Evolutionary conservation across 2,888 invertebrate genomes (phyloP), one percentile per base, ranked within the genome.

Genomic region (Cerastis leucographa): DNA sequence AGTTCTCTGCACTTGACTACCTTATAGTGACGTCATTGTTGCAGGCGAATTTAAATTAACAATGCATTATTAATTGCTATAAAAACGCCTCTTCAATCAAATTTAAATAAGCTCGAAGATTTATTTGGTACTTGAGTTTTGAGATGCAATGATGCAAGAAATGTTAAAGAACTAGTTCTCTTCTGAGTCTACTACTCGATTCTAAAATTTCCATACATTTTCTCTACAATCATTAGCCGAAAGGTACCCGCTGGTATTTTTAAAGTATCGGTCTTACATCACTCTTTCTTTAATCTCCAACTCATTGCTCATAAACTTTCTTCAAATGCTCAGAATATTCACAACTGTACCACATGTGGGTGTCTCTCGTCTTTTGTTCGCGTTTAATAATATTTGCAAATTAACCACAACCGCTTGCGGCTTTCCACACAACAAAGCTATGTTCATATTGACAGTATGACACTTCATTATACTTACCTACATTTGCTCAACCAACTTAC

Each of bases 341-440:
- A 46, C 74, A 66, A 65, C 59, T 29, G 74, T 25, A 54, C 78
- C 80, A 70, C 84, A 88, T 17, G 89, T 87, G 88, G 85, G 89
- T 85, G 84, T 84, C 77, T 80, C 81, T 77, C 84, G 85, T 87
- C 91, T 92, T 93, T 94, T 94, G 93, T 93, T 93, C 90, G 89
- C 89, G 76, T 91, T 89, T 90, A 91, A 91, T 92, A 92, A 94
- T 94, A 93, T 94, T 94, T 93, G 92, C 94, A 92, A 94, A 93
- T 92, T 89, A 91, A 89, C 86, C 85, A 75, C 86, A 85, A 83
- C 86, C 84, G 85, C 85, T 86, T 84, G 83, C 69, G 80, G 86
- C 80, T 89, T 83, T 81, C 74, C 77, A 78, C 59, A 69, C 25
- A 59, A 66, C 76, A 87, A 80, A 78, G 87, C 54, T 64, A 54